Conservation (phyloP, 2,797 vertebrate species). For the Avahi laniger region DNA sequence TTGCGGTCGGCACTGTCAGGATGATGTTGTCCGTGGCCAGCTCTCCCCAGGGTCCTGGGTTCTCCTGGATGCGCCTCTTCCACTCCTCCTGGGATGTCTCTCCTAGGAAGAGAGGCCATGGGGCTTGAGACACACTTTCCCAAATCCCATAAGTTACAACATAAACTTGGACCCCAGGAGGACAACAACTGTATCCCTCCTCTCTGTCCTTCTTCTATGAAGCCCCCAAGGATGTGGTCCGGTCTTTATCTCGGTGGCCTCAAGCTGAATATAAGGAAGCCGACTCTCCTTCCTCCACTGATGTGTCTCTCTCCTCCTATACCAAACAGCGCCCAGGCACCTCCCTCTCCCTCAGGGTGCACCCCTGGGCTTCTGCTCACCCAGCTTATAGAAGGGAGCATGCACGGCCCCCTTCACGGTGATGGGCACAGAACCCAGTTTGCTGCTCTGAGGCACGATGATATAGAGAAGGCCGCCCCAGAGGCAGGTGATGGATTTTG, state of each 20-base stretch:
- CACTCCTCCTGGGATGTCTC: constrained; percentile 69
- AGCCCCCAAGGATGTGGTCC: neutral
- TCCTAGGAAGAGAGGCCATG: constrained; percentile 53
- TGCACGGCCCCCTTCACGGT: constrained; percentile 86
- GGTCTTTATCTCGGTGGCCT: neutral
- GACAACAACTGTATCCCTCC: neutral
- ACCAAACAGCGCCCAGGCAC: neutral
- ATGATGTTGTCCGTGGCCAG: constrained; percentile 76
- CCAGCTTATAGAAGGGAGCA: constrained; percentile 92
- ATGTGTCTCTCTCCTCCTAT: neutral
- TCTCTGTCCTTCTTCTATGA: neutral
- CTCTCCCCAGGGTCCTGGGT: constrained; percentile 74
- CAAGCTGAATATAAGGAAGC: neutral
- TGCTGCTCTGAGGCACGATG: constrained; percentile 85
- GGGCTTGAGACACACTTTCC: neutral
- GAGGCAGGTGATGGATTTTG: constrained; percentile 89
- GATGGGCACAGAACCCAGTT: constrained; percentile 82
- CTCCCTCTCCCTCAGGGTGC: neutral
- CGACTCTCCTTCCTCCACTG: neutral
- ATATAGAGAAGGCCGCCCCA: constrained; percentile 94
- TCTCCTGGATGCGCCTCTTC: constrained; percentile 66
- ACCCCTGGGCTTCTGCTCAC: constrained; percentile 79
- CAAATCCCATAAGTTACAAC: neutral
- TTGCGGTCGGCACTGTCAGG: constrained; percentile 72
- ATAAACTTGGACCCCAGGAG: neutral